phyloP scores from a whole-genome alignment of 2,888 invertebrate genomes.

The Zootermopsis nevadensis region DNA sequence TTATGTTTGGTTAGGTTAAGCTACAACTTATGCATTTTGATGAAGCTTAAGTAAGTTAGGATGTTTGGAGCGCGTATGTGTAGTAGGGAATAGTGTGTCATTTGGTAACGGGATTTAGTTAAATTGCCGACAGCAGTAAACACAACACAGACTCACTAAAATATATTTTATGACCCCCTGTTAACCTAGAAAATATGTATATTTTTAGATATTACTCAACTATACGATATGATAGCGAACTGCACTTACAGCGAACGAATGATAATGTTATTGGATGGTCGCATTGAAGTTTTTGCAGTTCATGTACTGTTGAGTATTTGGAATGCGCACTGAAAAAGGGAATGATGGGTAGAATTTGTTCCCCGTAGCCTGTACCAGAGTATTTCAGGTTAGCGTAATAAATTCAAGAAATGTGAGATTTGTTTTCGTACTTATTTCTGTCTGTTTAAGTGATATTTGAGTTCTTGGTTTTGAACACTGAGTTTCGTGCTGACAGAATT shows the following conservation, averaged over 20 bases:
- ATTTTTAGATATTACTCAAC: background rate
- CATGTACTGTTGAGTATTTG: too few relatives aligned
- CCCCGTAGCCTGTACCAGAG: too few relatives aligned
- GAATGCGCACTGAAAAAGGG: too few relatives aligned
- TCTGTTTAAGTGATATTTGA: too few relatives aligned
- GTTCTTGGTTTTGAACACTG: too few relatives aligned
- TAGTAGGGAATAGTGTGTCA: background rate
- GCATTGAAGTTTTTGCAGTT: too few relatives aligned
- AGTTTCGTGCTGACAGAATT: too few relatives aligned
- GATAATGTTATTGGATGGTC: too few relatives aligned
- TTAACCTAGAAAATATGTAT: background rate
- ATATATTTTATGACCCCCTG: background rate
- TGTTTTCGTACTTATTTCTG: too few relatives aligned
- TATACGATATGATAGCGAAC: background rate
- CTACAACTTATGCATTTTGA: background rate
- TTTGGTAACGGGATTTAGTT: background rate
- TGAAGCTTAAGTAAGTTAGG: background rate
- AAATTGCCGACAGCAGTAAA: background rate
- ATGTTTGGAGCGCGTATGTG: background rate
- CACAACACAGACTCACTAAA: background rate
- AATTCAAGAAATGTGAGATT: too few relatives aligned
- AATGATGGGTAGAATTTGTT: too few relatives aligned
- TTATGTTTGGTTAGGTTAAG: background rate
- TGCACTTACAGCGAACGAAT: background rate
- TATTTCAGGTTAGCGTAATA: too few relatives aligned